These are phyloP conservation scores for Cynopterus brachyotis DNA, from an alignment of 2,113 vertebrate species.

Conservation along the genomic window DNA sequence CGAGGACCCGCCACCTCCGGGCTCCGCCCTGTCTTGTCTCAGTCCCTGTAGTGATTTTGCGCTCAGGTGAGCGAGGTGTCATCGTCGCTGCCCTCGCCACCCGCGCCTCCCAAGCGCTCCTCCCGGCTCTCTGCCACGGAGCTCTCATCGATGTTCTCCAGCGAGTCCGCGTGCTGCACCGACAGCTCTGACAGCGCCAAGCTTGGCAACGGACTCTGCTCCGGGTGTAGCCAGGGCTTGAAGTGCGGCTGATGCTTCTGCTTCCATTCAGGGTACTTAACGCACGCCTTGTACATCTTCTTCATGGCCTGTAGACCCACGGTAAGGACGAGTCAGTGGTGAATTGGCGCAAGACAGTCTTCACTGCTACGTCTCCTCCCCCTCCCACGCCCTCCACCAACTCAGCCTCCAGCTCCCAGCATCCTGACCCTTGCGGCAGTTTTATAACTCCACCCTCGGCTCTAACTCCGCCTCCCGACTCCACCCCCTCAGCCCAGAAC, in stretches of 20 bases:
- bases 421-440: background rate
- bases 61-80: constrained; percentile 81
- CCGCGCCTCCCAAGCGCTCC: constrained; percentile 74
- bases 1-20: background rate
- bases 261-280: constrained; percentile 95
- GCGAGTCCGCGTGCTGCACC: constrained; percentile 92
- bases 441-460: background rate
- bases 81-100: constrained; percentile 91
- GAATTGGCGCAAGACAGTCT: background rate
- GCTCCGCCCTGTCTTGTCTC: background rate
- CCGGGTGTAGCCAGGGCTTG: constrained; percentile 95
- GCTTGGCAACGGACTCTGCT: constrained; percentile 91
- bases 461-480: background rate
- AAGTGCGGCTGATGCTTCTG: constrained; percentile 89
- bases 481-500: background rate
- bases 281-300: constrained; percentile 93
- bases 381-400: background rate
- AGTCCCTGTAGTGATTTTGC: background rate
- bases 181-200: constrained; percentile 91
- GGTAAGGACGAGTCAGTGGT: background rate
- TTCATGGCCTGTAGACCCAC: constrained; percentile 89
- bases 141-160: constrained; percentile 97
- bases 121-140: constrained; percentile 87
- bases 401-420: background rate
- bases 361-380: no score